Evolutionary conservation across 2,888 invertebrate genomes (phyloP), one percentile per base, ranked within the genome.

Genomic region (Netelia inedita): DNA sequence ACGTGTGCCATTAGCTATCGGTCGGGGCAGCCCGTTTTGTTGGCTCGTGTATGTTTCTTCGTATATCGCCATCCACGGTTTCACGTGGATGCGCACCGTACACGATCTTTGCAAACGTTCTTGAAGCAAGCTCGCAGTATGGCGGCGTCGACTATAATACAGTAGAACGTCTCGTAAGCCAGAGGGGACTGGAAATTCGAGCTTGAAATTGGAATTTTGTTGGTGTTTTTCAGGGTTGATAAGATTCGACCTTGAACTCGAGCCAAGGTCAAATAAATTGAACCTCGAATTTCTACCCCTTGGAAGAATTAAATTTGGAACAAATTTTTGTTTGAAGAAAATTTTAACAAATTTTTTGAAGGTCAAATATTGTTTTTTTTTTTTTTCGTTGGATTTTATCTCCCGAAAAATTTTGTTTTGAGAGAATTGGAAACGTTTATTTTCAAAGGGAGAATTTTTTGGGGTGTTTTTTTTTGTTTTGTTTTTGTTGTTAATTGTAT

Each of bases 1-100:
- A 83, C 79, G 74, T 83, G 74, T 79, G 83, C 83, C 83, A 83
- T 83, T 83, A 83, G 83, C 79, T 79, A 83, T 83, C 83, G 74
- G 57, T 61, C 71, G 50, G 65, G 59, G 79, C 83, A 74, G 69
- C 79, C 79, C 69, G 83, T 83, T 83, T 35, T 79, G 79, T 79
- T 83, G 83, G 83, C 82, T 35, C 57, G 74, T 69, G 79, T 79
- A 83, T 83, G 83, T 83, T 35, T 83, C 74, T 50, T 61, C 68
- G 73, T 35, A 35, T 35, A 71, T 43, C 23, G 78, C 16, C 16
- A 57, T 55, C 14, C 14, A 55, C 19, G 69, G 61, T 21, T 35
- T 74, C 72, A 69, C 59, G 28, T 55, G 50, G 61, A 79, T 79
- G 11, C 50, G 66, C n/a, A n/a, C 71, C 61, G 35, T 75, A 69